A percentile compares a stretch with the other conserved stretches of the same genome.
Evolutionary conservation across 1,140 invertebrate genomes (phyloP).

Genomic region (Drosophila biarmipes): DNA sequence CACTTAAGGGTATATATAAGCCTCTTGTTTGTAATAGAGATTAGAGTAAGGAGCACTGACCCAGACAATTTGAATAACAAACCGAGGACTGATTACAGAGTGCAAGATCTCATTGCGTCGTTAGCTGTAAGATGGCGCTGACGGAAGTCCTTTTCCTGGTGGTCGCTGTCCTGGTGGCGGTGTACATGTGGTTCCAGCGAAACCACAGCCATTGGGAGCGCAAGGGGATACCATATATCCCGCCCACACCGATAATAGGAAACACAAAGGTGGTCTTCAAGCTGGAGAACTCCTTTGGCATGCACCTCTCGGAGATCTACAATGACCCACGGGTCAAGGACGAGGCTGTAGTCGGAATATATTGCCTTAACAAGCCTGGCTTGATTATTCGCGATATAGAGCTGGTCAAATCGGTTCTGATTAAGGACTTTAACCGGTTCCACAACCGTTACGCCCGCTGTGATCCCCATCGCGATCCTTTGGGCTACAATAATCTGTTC

Average conservation of each 20-base stretch:
- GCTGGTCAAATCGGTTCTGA: constrained; percentile 85
- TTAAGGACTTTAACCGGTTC: constrained; percentile 85
- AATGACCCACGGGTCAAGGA: constrained; percentile 54
- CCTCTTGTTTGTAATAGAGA: too few relatives aligned
- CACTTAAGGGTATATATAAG: not conserved
- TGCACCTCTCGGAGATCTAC: constrained; percentile 69
- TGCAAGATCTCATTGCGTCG: not conserved
- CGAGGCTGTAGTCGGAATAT: constrained; percentile 84
- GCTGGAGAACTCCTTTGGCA: constrained; percentile 54
- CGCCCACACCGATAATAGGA: constrained; percentile 65
- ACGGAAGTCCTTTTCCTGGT: constrained; percentile 57
- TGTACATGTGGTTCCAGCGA: constrained; percentile 67
- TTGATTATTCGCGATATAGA: constrained; percentile 85
- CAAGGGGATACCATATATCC: constrained; percentile 67
- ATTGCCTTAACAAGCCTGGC: constrained; percentile 83
- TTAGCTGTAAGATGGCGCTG: constrained; percentile 60
- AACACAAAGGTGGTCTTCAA: constrained; percentile 60
- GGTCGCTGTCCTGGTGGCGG: constrained; percentile 44
- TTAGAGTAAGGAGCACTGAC: too few relatives aligned
- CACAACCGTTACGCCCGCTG: constrained; percentile 61
- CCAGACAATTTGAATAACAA: too few relatives aligned
- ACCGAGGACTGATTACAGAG: not conserved
- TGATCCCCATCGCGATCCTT: constrained; percentile 67
- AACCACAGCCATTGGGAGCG: constrained; percentile 76
- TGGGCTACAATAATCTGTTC: constrained; percentile 74